Evolutionary conservation across 2,797 vertebrate species (phyloP).

Genomic region (Labroides dimidiatus): DNA sequence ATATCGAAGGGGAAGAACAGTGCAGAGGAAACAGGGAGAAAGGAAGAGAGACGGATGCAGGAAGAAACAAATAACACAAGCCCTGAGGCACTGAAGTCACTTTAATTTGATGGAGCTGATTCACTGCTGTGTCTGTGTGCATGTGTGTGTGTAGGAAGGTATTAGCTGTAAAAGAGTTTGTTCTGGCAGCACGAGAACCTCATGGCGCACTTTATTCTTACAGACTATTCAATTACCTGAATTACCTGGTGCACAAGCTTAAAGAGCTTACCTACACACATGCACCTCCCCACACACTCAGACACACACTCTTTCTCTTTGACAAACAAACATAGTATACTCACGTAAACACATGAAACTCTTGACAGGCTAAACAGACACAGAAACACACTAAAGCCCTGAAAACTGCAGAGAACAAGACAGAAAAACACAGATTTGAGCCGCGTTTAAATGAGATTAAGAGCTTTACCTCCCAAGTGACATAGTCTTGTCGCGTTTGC

Average conservation of each 20-base stretch:
- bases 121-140: slow-evolving; percentile 30
- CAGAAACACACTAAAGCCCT: slow-evolving; percentile 3
- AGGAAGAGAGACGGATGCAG: slow-evolving; percentile 26
- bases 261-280: slow-evolving; percentile 35
- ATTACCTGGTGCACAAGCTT: slow-evolving; percentile 52
- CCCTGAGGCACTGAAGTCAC: slow-evolving; percentile 48
- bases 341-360: slow-evolving; percentile 17
- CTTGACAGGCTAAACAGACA: background rate
- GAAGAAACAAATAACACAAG: slow-evolving; percentile 62
- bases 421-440: slow-evolving; percentile 44
- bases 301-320: background rate
- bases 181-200: slow-evolving; percentile 47
- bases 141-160: slow-evolving; percentile 14
- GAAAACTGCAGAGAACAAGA: slow-evolving; percentile 39
- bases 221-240: slow-evolving; percentile 66
- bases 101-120: slow-evolving; percentile 70
- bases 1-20: slow-evolving; percentile 37
- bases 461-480: slow-evolving; percentile 49
- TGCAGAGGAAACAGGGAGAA: slow-evolving; percentile 31
- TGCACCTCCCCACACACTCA: slow-evolving; percentile 1
- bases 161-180: slow-evolving; percentile 52
- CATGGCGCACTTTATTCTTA: slow-evolving; percentile 48
- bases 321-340: slow-evolving; percentile 1
- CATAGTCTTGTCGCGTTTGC: slow-evolving; percentile 36
- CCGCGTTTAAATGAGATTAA: slow-evolving; percentile 54